Conservation (phyloP, 2,113 vertebrate species). For the Bubo scandiacus region DNA sequence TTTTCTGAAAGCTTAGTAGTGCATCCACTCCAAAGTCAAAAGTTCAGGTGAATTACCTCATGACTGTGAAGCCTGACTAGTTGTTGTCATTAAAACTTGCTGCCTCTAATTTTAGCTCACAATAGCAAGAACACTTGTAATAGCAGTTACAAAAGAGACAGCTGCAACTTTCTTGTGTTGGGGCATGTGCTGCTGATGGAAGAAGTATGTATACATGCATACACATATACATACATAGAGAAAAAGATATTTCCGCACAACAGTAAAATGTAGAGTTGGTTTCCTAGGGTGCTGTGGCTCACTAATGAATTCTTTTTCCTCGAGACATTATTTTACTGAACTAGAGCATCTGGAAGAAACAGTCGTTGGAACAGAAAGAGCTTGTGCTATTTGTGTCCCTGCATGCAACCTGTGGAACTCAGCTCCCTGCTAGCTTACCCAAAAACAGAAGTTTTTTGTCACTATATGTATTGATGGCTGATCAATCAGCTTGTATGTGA, state of each 20-base stretch:
- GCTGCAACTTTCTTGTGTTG: not conserved
- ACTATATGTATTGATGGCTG: not conserved
- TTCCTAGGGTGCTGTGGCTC: not conserved
- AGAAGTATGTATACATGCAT: not conserved
- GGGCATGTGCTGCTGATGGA: not conserved
- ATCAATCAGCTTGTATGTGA: not conserved
- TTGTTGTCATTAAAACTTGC: not conserved
- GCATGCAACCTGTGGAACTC: not conserved
- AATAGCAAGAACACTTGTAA: not conserved
- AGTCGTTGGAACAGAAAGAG: not conserved
- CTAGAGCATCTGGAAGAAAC: not conserved
- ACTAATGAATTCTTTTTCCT: not conserved
- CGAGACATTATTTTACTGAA: not conserved
- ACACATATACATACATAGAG: not conserved
- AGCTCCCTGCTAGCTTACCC: not conserved
- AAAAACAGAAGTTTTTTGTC: not conserved
- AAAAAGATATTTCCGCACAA: not conserved
- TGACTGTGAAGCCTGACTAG: not conserved
- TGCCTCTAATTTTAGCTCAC: conserved; percentile 18
- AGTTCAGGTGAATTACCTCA: not conserved
- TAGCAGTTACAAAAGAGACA: not conserved
- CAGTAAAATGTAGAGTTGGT: not conserved
- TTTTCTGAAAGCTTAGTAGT: not conserved
- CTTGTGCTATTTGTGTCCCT: not conserved
- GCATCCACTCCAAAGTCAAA: not conserved